Conservation (phyloP, 2,113 vertebrate genomes). For the Dryoscopus gambensis region DNA sequence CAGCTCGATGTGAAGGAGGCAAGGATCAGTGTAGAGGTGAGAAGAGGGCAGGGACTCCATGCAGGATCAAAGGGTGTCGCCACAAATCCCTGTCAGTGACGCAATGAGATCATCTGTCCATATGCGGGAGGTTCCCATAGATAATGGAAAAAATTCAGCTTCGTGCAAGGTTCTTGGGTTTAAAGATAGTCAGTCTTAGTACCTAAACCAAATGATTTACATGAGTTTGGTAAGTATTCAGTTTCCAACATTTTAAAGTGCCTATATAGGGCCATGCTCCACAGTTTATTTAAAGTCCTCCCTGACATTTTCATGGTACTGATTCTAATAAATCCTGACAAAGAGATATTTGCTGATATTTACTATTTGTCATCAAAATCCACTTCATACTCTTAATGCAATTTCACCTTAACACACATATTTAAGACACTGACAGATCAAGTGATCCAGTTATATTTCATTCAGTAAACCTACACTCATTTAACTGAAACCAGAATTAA, state of each 20-base stretch:
- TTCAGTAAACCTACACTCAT: not conserved
- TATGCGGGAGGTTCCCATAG: not conserved
- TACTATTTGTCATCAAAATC: not conserved
- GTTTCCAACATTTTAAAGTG: not conserved
- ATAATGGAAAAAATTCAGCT: not conserved
- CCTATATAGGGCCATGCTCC: not conserved
- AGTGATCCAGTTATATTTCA: not conserved
- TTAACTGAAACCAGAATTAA: not conserved
- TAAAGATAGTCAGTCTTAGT: not conserved
- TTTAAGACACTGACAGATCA: rapidly evolving
- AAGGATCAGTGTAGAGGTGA: not conserved
- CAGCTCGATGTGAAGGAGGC: rapidly evolving
- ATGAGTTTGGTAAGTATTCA: not conserved
- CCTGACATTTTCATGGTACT: not conserved
- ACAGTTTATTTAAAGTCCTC: not conserved
- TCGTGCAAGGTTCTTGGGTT: not conserved
- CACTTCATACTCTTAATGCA: not conserved
- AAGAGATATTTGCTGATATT: not conserved
- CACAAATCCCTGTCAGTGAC: not conserved
- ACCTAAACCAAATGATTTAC: not conserved
- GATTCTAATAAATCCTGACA: not conserved
- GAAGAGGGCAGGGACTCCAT: not conserved
- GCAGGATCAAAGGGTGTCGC: not conserved
- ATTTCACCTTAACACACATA: not conserved
- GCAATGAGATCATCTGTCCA: not conserved